Evolutionary conservation across 2,113 vertebrate species (phyloP), one percentile per base, ranked within the genome.

Genomic region (Polyodon spathula): DNA sequence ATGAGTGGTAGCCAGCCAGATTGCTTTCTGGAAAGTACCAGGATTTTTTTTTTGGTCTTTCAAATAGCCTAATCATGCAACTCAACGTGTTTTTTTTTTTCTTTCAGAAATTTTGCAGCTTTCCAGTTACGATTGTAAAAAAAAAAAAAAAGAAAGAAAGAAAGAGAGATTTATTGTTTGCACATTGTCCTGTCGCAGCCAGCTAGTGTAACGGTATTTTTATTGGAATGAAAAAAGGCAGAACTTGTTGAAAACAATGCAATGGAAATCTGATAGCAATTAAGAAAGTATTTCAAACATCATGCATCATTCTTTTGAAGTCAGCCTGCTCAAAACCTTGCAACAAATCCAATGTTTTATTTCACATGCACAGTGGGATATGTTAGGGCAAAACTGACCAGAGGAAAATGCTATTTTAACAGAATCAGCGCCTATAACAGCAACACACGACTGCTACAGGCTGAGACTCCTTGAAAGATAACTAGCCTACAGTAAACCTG

Each of bases 161-260:
- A n/a, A n/a, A 62, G 61, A 71, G 69, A 77, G 78, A 80, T 79
- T 75, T 82, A 77, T 73, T 72, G 72, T 60, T 71, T 58, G 68
- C 73, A n/a, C 70, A 72, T 61, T 62, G 68, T 70, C 74, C 65
- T 55, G 60, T 67, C 67, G 66, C 72, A 73, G 17, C 54, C 52
- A 66, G 8, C 37, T 38, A 37, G 14, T 27, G n/a, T 54, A 2
- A 65, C 43, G 42, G 41, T 61, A 59, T 67, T 66, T 72, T 66
- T 66, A 63, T 63, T 73, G 67, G 62, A 67, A 64, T 59, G 43
- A 61, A 6, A 64, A 63, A 66, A 65, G 67, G 60, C 40, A 53
- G 17, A 67, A 16, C 40, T 4, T 12, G 37, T n/a, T 53, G 60
- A 63, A 78, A 73, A 67, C 51, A 74, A 71, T 17, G 27, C 38